A percentile compares a stretch with the other conserved stretches of the same genome.
These are phyloP conservation scores for Capromys pilorides DNA, from an alignment of 2,797 vertebrate species.

Conservation along the genomic window DNA sequence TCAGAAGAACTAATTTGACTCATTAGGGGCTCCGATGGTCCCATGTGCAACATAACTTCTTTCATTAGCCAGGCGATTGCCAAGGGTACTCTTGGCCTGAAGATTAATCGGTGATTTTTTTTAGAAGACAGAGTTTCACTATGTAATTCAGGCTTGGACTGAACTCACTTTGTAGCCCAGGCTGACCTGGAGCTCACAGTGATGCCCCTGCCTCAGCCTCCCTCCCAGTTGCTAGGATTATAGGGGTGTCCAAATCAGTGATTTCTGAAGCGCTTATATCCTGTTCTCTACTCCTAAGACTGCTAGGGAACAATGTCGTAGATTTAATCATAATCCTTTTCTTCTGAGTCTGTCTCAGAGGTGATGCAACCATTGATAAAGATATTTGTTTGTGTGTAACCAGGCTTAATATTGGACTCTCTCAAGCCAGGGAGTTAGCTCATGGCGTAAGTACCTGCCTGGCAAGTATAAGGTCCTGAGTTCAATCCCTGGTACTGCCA, in stretches of 20 bases:
- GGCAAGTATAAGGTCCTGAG: too few species aligned
- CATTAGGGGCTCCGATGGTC: constrained; percentile 50
- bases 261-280: background rate
- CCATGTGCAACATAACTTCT: constrained; percentile 49
- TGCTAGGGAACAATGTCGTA: background rate
- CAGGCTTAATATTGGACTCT: background rate
- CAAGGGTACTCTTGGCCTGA: constrained; percentile 25
- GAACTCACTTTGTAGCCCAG: too few species aligned
- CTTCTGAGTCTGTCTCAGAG: background rate
- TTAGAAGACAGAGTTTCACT: too few species aligned
- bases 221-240: too few species aligned
- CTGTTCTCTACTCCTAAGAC: background rate
- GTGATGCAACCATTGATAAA: background rate
- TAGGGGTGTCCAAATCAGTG: too few species aligned
- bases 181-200: too few species aligned
- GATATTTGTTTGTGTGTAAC: background rate
- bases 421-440: too few species aligned
- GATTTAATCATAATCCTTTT: constrained; percentile 18
- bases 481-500: too few species aligned
- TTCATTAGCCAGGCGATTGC: constrained; percentile 48
- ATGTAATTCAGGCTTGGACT: too few species aligned
- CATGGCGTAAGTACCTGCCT: too few species aligned
- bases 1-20: constrained; percentile 48
- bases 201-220: too few species aligned
- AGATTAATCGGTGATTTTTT: constrained; percentile 43